Evolutionary conservation across 2,113 vertebrate genomes (phyloP).

Genomic region (Pseudopodoces humilis): DNA sequence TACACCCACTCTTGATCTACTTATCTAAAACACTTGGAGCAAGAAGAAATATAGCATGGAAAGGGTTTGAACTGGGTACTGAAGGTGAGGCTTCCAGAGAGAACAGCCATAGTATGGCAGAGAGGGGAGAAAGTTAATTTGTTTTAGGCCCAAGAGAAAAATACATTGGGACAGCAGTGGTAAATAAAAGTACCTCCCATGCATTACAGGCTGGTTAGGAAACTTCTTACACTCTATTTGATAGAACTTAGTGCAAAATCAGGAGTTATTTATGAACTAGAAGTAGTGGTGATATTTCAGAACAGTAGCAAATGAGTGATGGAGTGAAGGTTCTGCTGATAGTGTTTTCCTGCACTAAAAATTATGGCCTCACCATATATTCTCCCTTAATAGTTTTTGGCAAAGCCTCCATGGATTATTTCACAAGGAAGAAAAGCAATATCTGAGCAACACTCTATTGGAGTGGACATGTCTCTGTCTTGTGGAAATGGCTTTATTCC

Average conservation of each 20-base stretch:
- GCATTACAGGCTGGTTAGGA: neutral
- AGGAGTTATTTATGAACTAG: neutral
- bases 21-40: conserved; percentile 43
- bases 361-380: neutral
- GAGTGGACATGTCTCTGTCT: neutral
- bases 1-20: conserved; percentile 50
- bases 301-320: conserved; percentile 5
- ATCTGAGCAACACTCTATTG: neutral
- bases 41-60: neutral
- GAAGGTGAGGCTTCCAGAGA: conserved; percentile 18
- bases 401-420: neutral
- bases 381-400: neutral
- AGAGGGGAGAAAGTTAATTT: neutral
- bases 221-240: neutral
- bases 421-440: neutral
- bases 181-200: neutral
- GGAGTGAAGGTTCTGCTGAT: neutral
- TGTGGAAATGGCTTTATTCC: neutral
- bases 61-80: neutral
- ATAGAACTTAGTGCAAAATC: neutral
- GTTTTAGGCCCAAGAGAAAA: neutral
- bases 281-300: neutral
- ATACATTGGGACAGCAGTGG: neutral
- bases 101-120: neutral
- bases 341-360: neutral